phyloP scores from a whole-genome alignment of 2,797 vertebrate genomes.

The Neostethus bicornis region DNA sequence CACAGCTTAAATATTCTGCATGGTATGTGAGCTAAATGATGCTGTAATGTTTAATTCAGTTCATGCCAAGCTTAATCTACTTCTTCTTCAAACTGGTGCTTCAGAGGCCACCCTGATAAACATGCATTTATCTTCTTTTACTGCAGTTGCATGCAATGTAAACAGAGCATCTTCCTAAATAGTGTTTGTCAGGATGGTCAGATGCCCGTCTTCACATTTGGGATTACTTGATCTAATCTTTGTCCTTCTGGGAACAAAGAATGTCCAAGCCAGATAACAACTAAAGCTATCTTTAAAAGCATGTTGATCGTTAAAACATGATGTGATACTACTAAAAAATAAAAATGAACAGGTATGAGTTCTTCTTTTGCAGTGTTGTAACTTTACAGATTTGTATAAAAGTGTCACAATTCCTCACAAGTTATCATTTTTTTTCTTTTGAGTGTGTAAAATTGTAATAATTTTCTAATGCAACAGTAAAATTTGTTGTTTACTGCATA shows the following conservation, averaged over 20 bases:
- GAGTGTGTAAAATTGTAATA: conserved; percentile 11
- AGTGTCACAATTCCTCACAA: not conserved
- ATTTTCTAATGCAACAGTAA: conserved; percentile 18
- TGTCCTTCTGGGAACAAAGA: conserved; percentile 42
- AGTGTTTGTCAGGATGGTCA: conserved; percentile 39
- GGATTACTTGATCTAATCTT: conserved; percentile 56
- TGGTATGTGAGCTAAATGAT: not conserved
- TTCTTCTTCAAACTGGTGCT: not conserved
- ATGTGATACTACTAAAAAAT: not conserved
- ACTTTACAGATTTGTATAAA: not conserved
- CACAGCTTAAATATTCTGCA: not conserved
- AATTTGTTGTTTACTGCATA: conserved; percentile 7
- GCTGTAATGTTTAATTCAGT: not conserved
- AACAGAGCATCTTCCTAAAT: not conserved
- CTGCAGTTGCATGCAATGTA: not conserved
- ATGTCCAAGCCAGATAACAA: conserved; percentile 16
- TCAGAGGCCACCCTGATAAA: not conserved
- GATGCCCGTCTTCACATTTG: conserved; percentile 30
- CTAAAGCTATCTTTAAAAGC: not conserved
- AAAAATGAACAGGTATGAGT: not conserved
- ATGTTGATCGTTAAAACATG: conserved; percentile 1
- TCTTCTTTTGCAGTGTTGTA: not conserved
- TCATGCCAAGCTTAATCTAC: not conserved
- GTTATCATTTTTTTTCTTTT: conserved; percentile 2
- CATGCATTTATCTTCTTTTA: not conserved